Conservation (phyloP, 2,113 vertebrate species). For the Psophia crepitans region DNA sequence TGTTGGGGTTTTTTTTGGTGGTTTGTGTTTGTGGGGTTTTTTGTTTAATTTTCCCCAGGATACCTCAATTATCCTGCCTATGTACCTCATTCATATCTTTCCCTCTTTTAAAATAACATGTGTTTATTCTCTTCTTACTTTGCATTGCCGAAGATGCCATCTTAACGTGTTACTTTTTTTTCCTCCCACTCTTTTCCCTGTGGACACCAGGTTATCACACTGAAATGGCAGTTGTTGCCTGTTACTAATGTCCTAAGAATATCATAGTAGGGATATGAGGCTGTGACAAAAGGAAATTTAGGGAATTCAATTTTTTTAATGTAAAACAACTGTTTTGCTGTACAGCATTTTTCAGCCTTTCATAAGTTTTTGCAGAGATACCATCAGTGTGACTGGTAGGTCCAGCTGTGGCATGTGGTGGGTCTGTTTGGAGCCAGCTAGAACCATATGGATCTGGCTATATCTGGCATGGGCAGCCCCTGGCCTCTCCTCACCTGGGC, state of each 20-base stretch:
- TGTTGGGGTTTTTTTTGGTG: background rate
- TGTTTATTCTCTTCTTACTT: background rate
- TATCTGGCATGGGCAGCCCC: fast-evolving
- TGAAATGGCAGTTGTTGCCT: background rate
- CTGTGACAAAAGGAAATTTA: background rate
- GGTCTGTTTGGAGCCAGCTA: background rate
- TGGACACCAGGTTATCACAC: background rate
- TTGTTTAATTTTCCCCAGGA: background rate
- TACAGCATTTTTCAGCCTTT: background rate
- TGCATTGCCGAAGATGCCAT: background rate
- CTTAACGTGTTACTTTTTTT: background rate
- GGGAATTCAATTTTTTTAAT: background rate
- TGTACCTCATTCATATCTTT: fast-evolving
- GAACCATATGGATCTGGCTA: fast-evolving
- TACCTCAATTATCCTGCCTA: background rate
- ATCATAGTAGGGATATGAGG: background rate
- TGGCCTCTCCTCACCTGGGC: background rate
- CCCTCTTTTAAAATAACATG: background rate
- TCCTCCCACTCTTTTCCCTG: fast-evolving
- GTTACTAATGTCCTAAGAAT: background rate
- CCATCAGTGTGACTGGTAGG: background rate
- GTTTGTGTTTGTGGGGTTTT: too few relatives aligned
- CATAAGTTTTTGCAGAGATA: background rate
- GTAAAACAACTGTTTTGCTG: background rate
- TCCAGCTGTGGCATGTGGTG: background rate